Percentiles rank a stretch among this genome's conserved stretches.
These are phyloP conservation scores for Limnephilus rhombicus DNA, from an alignment of 2,888 invertebrate genomes.

Conservation along the genomic window DNA sequence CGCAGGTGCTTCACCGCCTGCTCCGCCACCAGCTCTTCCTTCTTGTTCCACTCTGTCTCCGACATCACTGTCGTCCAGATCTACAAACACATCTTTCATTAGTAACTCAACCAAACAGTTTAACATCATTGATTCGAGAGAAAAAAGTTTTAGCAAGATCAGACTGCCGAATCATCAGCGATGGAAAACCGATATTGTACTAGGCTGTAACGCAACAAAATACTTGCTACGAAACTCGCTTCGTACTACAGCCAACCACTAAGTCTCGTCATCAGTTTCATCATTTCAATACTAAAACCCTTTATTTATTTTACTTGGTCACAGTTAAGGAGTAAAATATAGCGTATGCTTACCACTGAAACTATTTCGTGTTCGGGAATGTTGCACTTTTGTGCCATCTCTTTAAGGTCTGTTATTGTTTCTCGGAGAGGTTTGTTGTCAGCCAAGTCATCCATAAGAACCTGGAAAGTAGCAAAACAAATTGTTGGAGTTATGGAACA, in stretches of 20 bases:
- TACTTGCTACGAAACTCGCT: slow-evolving; percentile 60
- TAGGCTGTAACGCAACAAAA: slow-evolving; percentile 50
- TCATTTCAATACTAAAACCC: slow-evolving; percentile 69
- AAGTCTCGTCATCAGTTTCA: slow-evolving; percentile 79
- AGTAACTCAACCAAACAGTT: not conserved
- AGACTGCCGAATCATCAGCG: slow-evolving; percentile 75
- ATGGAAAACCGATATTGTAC: slow-evolving; percentile 57
- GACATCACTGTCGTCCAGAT: slow-evolving; percentile 97
- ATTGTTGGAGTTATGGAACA: not conserved
- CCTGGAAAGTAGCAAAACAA: slow-evolving; percentile 73
- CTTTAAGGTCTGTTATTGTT: slow-evolving; percentile 90
- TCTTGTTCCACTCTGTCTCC: slow-evolving; percentile 98
- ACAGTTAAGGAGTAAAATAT: not conserved
- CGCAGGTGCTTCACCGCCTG: slow-evolving; percentile 95
- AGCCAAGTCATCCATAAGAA: slow-evolving; percentile 90
- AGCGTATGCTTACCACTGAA: slow-evolving; percentile 82
- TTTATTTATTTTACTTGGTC: not conserved
- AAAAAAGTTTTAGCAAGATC: slow-evolving; percentile 67
- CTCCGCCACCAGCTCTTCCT: slow-evolving; percentile 96
- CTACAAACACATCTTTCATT: slow-evolving; percentile 72
- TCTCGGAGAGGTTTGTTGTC: slow-evolving; percentile 93
- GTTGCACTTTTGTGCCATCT: slow-evolving; percentile 88
- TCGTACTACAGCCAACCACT: slow-evolving; percentile 68
- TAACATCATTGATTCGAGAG: not conserved
- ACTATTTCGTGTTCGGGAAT: slow-evolving; percentile 95